Conservation (phyloP, 2,888 invertebrate genomes). For the Drosophila demipolita region DNA sequence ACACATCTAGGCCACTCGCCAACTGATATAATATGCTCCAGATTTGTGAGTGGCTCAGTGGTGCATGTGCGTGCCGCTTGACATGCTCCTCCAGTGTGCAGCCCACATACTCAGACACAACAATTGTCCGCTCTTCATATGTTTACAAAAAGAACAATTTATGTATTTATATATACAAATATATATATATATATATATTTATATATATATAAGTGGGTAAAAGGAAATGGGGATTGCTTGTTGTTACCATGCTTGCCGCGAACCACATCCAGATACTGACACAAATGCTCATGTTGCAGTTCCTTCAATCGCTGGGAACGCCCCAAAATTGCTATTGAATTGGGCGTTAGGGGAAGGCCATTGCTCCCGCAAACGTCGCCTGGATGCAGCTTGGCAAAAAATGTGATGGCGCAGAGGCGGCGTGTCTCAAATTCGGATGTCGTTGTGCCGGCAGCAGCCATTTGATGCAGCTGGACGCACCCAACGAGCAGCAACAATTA, state of each 20-base stretch:
- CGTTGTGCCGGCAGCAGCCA: slow-evolving; percentile 46
- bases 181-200: background rate
- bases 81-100: slow-evolving; percentile 87
- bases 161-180: background rate
- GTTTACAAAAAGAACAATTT: background rate
- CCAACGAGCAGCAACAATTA: slow-evolving; percentile 61
- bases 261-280: slow-evolving; percentile 95
- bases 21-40: slow-evolving; percentile 90
- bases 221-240: background rate
- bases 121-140: slow-evolving; percentile 89
- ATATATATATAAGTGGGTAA: background rate
- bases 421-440: slow-evolving; percentile 50
- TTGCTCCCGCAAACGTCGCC: slow-evolving; percentile 97
- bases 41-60: slow-evolving; percentile 85
- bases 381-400: slow-evolving; percentile 95
- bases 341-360: slow-evolving; percentile 97
- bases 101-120: slow-evolving; percentile 92
- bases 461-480: slow-evolving; percentile 31
- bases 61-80: slow-evolving; percentile 81
- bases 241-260: slow-evolving; percentile 95
- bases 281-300: slow-evolving; percentile 92
- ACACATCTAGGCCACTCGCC: slow-evolving; percentile 89
- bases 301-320: slow-evolving; percentile 93
- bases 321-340: slow-evolving; percentile 97
- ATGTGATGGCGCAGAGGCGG: slow-evolving; percentile 93